phyloP scores from a whole-genome alignment of 2,113 vertebrate species.

The Oxygymnocypris stewartii region DNA sequence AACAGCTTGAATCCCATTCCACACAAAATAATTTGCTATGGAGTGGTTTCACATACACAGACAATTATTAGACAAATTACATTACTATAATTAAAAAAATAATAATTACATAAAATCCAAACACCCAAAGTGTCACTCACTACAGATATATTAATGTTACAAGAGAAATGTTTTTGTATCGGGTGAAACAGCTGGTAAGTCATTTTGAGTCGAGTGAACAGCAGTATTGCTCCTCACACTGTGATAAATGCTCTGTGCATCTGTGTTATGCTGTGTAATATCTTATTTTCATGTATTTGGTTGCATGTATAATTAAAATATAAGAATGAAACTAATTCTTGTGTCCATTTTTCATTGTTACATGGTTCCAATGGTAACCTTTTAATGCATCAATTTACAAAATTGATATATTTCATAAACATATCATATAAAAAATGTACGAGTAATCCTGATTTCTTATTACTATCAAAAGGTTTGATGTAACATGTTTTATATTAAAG shows the following conservation, averaged over 20 bases:
- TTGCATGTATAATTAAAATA: conserved; percentile 38
- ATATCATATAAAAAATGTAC: no score
- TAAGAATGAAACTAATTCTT: not conserved
- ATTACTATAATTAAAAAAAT: no score
- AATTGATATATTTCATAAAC: not conserved
- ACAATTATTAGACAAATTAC: not conserved
- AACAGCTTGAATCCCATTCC: not conserved
- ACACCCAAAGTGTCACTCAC: not conserved
- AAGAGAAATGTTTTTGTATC: not conserved
- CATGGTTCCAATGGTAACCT: not conserved
- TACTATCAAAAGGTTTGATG: no score
- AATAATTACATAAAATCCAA: no score
- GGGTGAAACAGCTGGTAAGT: not conserved
- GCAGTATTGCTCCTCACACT: conserved; percentile 9
- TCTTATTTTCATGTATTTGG: not conserved
- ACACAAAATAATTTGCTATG: not conserved
- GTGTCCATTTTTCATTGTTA: not conserved
- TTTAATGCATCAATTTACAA: not conserved
- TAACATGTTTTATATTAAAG: no score
- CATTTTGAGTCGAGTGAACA: not conserved
- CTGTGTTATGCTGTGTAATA: conserved; percentile 21
- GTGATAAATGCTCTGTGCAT: conserved; percentile 6
- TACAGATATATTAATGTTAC: not conserved
- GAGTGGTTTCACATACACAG: not conserved
- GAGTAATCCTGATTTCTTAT: no score